Conservation (phyloP, 1,140 invertebrate species). For the Drosophila auraria region DNA sequence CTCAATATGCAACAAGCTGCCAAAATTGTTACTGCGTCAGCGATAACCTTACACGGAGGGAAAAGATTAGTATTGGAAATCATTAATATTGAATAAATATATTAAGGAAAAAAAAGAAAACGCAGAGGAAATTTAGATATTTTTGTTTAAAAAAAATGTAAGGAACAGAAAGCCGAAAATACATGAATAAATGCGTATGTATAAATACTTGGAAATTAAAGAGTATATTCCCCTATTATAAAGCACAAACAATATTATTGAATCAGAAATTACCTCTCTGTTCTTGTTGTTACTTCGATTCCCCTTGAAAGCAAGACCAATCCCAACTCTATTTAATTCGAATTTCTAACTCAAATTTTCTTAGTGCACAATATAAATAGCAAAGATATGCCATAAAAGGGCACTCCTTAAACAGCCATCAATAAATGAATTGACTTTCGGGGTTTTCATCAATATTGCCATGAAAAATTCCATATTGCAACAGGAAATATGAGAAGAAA, state of each 20-base stretch:
- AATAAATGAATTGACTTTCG: slow-evolving; percentile 55
- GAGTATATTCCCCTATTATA: no score
- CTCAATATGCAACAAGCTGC: slow-evolving; percentile 74
- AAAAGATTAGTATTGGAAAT: neutral
- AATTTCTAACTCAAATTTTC: neutral
- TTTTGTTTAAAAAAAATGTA: no score
- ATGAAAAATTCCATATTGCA: slow-evolving; percentile 74
- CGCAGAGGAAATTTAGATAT: no score
- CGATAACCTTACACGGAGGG: neutral
- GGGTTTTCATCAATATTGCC: slow-evolving; percentile 61
- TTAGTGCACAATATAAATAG: slow-evolving; percentile 7
- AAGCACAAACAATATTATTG: no score
- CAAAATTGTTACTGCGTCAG: slow-evolving; percentile 36
- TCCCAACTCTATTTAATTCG: neutral
- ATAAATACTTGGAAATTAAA: no score
- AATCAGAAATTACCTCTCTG: no score
- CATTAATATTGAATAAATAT: neutral
- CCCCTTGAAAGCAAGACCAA: neutral
- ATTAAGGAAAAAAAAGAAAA: no score
- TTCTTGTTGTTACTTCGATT: neutral
- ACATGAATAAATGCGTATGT: no score
- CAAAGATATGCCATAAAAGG: slow-evolving; percentile 4
- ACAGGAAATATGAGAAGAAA: slow-evolving; percentile 48
- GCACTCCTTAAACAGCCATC: slow-evolving; percentile 34
- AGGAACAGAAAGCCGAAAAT: no score